Evolutionary conservation across 2,113 vertebrate genomes (phyloP), one percentile per base, ranked within the genome.

Genomic region (Garra rufa): DNA sequence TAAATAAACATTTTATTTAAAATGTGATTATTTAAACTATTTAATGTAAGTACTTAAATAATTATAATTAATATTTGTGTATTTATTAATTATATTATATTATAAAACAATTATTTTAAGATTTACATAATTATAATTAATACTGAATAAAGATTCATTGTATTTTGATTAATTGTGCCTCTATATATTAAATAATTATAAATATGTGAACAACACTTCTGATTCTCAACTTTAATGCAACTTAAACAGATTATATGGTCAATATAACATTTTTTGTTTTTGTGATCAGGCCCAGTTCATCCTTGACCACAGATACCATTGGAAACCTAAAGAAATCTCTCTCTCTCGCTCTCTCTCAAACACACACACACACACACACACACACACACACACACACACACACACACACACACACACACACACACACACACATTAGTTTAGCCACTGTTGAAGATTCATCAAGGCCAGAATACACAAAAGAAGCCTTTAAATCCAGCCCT

Each of bases 371-470:
- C 83, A 76, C 70, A 75, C 26, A 83, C n/a, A 7, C 38, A 71
- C 74, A 67, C 77, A 83, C 44, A 79, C 63, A n/a, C 4, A 13
- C 83, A 76, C 70, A 75, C 26, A 83, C 38, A 71, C 74, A 67
- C 77, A 83, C 44, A 79, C 63, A n/a, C 4, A 13, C 83, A 76
- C 70, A 75, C 26, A 7, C 38, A 71, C 74, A 67, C 77, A 83
- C 44, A 79, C 63, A n/a, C 4, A 13, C 83, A 76, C 70, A 75
- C 26, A 83, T 5, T 65, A 52, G 61, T 75, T 52, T 79, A 78
- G 38, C 82, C 34, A 74, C 24, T 43, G 43, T 24, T 61, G 44
- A 46, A 55, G 43, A 83, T 79, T 73, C 9, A 48, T 43, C 43
- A 59, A 63, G 38, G 48, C 59, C 41, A 52, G 21, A 30, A 48